These are phyloP conservation scores for Cyphomyrus discorhynchus DNA, from an alignment of 2,113 vertebrate species.

Conservation along the genomic window DNA sequence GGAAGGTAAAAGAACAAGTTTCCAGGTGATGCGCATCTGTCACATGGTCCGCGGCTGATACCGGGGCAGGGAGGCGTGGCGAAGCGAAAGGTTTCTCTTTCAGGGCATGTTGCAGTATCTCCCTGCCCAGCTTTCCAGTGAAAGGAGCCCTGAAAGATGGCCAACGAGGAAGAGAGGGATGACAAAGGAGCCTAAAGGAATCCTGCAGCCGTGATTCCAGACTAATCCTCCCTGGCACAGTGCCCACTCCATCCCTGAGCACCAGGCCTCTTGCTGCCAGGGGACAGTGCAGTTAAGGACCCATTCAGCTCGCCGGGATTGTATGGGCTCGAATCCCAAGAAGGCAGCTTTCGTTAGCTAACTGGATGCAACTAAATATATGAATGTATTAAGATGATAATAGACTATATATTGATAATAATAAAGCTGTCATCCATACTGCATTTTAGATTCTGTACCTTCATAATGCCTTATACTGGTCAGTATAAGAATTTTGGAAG, in stretches of 20 bases:
- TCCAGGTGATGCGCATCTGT: not conserved
- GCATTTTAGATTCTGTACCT: not conserved
- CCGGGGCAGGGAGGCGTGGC: not conserved
- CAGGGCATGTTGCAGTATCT: not conserved
- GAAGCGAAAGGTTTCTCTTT: not conserved
- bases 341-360: not conserved
- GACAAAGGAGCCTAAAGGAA: not conserved
- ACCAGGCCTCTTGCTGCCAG: not conserved
- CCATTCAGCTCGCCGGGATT: not conserved
- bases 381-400: not conserved
- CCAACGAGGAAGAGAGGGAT: not conserved
- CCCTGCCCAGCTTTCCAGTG: not conserved
- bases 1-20: not conserved
- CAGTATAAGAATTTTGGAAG: not conserved
- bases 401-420: not conserved
- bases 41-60: not conserved
- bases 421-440: not conserved
- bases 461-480: not conserved
- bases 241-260: not conserved
- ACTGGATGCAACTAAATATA: not conserved
- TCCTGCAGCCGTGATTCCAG: not conserved
- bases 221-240: not conserved
- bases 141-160: not conserved
- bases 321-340: not conserved
- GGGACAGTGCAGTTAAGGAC: not conserved